phyloP scores from a whole-genome alignment of 2,888 invertebrate species.

The Zaprionus bogoriensis region DNA sequence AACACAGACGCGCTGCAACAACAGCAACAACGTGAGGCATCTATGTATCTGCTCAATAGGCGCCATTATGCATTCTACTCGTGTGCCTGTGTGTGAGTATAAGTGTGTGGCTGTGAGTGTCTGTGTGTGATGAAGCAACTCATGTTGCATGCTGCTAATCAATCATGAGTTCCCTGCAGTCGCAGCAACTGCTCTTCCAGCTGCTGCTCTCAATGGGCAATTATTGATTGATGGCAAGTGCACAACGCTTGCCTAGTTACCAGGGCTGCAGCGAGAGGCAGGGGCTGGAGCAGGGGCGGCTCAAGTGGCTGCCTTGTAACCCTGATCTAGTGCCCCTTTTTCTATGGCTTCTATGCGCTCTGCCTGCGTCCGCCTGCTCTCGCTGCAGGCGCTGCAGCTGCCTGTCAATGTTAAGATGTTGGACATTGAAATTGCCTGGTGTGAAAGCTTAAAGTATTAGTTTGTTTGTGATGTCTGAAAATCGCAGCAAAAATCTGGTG shows the following conservation, averaged over 20 bases:
- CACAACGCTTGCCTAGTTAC: conserved; percentile 41
- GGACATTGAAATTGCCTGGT: conserved; percentile 71
- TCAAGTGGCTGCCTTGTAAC: conserved; percentile 63
- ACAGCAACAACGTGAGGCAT: conserved; percentile 17
- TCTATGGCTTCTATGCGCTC: conserved; percentile 21
- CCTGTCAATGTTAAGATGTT: conserved; percentile 76
- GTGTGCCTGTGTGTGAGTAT: conserved; percentile 34
- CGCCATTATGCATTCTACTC: conserved; percentile 66
- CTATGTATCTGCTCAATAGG: conserved; percentile 43
- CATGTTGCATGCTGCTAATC: conserved; percentile 77
- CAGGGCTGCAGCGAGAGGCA: not conserved
- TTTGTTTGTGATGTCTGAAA: conserved; percentile 13
- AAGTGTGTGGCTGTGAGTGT: conserved; percentile 1
- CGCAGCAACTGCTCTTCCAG: conserved; percentile 60
- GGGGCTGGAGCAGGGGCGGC: no score
- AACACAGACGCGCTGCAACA: conserved; percentile 19
- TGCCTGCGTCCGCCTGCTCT: conserved; percentile 23
- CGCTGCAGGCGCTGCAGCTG: conserved; percentile 45
- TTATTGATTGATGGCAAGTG: conserved; percentile 79
- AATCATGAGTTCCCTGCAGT: conserved; percentile 65
- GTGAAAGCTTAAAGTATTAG: conserved; percentile 44
- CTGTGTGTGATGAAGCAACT: conserved; percentile 61
- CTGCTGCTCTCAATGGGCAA: conserved; percentile 77
- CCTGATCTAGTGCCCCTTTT: conserved; percentile 77
- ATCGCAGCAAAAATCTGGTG: not conserved